Percentiles rank a stretch among this genome's conserved stretches.
Conservation (phyloP, 2,797 vertebrate genomes). For the Trichosurus vulpecula region DNA sequence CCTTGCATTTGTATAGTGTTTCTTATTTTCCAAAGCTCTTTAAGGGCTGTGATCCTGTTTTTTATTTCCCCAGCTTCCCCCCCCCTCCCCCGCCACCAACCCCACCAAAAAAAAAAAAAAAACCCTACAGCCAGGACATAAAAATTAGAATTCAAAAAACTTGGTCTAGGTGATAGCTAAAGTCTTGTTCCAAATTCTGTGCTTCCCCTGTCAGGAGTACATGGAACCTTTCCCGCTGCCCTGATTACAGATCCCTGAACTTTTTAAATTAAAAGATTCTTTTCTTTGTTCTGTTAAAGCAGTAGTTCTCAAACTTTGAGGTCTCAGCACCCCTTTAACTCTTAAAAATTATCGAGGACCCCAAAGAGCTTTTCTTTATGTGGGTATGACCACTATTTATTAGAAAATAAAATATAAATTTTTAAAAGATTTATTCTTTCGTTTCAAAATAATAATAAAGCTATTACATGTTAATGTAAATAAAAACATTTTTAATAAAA, state of each 20-base stretch:
- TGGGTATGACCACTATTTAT: background rate
- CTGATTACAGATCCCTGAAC: background rate
- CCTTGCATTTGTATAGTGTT: constrained; percentile 60
- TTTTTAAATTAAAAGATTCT: background rate
- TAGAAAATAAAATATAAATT: background rate
- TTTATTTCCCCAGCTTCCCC: constrained; percentile 59
- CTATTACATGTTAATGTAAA: background rate
- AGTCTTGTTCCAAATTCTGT: background rate
- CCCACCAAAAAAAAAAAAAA: background rate
- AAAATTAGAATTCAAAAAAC: background rate
- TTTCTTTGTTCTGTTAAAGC: background rate
- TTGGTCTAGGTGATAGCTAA: background rate
- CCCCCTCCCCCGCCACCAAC: accelerated
- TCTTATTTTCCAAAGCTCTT: constrained; percentile 73
- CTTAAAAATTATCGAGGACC: background rate
- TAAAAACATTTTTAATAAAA: background rate
- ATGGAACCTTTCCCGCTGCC: background rate
- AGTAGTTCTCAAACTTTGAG: background rate
- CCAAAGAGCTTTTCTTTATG: background rate
- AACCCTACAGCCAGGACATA: background rate
- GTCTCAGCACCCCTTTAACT: background rate
- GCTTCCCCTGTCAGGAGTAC: background rate
- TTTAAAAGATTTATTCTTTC: background rate
- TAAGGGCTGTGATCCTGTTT: constrained; percentile 67
- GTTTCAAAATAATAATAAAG: background rate